A percentile compares a stretch with the other conserved stretches of the same genome.
Conservation (phyloP, 1,140 invertebrate genomes). For the Chionoecetes opilio region DNA sequence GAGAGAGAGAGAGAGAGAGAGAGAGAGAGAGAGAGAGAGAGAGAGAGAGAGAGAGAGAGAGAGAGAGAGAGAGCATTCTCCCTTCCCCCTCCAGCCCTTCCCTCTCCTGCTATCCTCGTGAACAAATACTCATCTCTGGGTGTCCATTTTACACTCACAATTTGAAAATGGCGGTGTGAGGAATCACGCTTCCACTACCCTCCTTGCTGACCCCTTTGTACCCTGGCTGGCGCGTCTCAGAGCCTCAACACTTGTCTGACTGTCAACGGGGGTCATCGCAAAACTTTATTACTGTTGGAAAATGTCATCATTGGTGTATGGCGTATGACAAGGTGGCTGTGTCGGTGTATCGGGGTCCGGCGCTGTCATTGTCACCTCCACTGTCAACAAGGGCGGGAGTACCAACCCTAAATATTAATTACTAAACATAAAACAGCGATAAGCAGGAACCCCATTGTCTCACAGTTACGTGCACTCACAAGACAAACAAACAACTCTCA, state of each 20-base stretch:
- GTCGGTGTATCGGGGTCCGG: slow-evolving; percentile 51
- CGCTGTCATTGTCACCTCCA: slow-evolving; percentile 62
- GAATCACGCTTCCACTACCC: slow-evolving; percentile 22
- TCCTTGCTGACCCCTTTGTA: background rate
- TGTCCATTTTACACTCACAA: slow-evolving; percentile 67
- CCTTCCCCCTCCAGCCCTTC: slow-evolving; percentile 30
- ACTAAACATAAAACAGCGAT: slow-evolving; percentile 46
- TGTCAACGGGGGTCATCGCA: background rate
- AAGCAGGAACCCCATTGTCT: background rate
- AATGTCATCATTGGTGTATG: background rate
- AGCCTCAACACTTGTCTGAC: background rate
- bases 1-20: background rate
- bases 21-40: slow-evolving; percentile 62
- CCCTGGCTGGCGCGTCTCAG: background rate
- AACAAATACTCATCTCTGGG: slow-evolving; percentile 22
- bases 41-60: slow-evolving; percentile 51
- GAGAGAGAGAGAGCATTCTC: slow-evolving; percentile 10
- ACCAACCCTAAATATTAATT: slow-evolving; percentile 62
- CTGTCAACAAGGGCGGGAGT: slow-evolving; percentile 55
- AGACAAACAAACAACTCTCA: background rate
- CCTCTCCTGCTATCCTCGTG: background rate
- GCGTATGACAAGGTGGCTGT: background rate
- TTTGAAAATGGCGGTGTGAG: slow-evolving; percentile 71
- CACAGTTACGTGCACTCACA: background rate
- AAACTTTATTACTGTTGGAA: background rate